Evolutionary conservation across 2,888 invertebrate species (phyloP), one percentile per base, ranked within the genome.

Genomic region (Phengaris alcon): DNA sequence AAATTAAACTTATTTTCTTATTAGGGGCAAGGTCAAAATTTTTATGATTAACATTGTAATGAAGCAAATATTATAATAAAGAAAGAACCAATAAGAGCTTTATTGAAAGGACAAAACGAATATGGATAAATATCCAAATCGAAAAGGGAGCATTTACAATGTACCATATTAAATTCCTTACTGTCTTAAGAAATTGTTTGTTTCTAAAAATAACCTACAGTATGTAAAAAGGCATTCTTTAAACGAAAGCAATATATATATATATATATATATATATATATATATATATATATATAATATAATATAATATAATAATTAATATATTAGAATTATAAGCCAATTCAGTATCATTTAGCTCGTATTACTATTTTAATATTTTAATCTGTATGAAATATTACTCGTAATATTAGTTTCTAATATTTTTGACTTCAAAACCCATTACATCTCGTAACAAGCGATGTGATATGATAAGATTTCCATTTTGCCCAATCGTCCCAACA

Each of bases 71-170:
- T 75, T 75, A 68, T 54, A 51, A 74, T 54, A 75, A 75, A 75
- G 69, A 7, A 48, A 22, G 55, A 69, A 54, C 68, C 51, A 75
- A 70, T 57, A 75, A 55, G 46, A 13, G 48, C 69, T 57, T 75
- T 74, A 46, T 55, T 75, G 55, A 69, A 69, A 69, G 69, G 69
- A 75, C 75, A 70, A 75, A 75, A 69, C 57, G 70, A 75, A 75
- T 75, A 75, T 57, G 68, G 54, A 69, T 68, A 74, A 55, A 68
- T 48, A 74, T 68, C 35, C 68, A 74, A 54, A 74, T 70, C 51
- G 10, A 69, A 15, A 48, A 51, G 15, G 15, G 51, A 15, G 48
- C 51, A 70, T 70, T 15, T 70, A 70, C 48, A 51, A 46, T 15
- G 10, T 48, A 8, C 9, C n/a, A 15, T 48, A 9, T 48, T 69